Base-by-base conservation (phyloP, 1,140 invertebrate species). In the Proales similis region DNA sequence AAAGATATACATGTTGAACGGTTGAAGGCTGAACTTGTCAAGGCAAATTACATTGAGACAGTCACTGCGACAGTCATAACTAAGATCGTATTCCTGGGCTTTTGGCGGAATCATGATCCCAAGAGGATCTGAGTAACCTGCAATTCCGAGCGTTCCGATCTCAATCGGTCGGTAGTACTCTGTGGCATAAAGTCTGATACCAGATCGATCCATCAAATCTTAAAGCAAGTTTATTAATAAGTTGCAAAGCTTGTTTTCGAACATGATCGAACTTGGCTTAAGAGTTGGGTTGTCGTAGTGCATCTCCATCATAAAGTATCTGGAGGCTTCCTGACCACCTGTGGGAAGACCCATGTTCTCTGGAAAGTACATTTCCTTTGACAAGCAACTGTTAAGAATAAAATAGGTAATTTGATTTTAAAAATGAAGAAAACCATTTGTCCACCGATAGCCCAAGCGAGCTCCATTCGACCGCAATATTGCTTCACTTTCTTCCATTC, bases 211-310 rank as follows among this genome's bases (percentile, higher is more conserved):
- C 6, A 6, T 22, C 17, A 39, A 3, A 5, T 26, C 51, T 39
- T 42, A 61, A 30, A 20, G n/a, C n/a, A 11, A 27, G 5, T 6
- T 45, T 61, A 30, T 61, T 20, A 2, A 45, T 29, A 32, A 14
- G 39, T 7, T 4, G 27, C 33, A 7, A 17, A 2, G 26, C 2
- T n/a, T n/a, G n/a, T n/a, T n/a, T n/a, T n/a, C n/a, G n/a, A n/a
- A n/a, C n/a, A n/a, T n/a, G n/a, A n/a, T n/a, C n/a, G n/a, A n/a
- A n/a, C n/a, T n/a, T n/a, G n/a, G n/a, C n/a, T n/a, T 57, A 5
- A 57, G 17, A 29, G 7, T 24, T 2, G 51, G 51, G 45, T 57
- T 57, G 45, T 57, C 51, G 32, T 27, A 57, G 30, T 57, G 51
- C 9, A 42, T 57, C 27, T 57, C 51, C 11, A 57, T n/a, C 12